A percentile compares a stretch with the other conserved stretches of the same genome.
Conservation (phyloP, 2,113 vertebrate species). For the Oxyura jamaicensis region DNA sequence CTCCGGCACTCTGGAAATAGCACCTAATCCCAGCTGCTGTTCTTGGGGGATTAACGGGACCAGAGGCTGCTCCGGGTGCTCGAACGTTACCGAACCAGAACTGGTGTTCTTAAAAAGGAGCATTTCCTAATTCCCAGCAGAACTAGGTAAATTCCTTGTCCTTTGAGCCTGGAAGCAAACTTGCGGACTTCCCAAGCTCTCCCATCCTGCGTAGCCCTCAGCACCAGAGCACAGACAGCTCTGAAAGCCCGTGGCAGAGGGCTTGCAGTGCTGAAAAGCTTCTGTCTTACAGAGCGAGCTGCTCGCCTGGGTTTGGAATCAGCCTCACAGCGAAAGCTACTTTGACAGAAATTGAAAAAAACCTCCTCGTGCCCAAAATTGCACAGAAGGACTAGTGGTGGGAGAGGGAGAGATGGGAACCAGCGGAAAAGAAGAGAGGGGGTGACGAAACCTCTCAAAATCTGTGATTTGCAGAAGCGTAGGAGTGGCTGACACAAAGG, state of each 20-base stretch:
- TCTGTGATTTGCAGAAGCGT: background rate
- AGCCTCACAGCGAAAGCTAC: background rate
- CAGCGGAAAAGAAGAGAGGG: background rate
- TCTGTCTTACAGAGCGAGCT: background rate
- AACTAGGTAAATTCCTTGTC: rapidly evolving
- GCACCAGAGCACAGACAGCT: background rate
- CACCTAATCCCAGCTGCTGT: background rate
- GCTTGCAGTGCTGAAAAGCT: background rate
- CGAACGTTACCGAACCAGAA: background rate
- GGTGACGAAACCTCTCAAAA: background rate
- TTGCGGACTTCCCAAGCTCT: rapidly evolving
- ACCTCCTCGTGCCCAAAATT: too few species aligned
- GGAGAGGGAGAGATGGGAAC: background rate
- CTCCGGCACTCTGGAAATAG: background rate
- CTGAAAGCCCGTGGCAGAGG: background rate
- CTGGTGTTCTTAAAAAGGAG: background rate
- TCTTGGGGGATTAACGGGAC: background rate
- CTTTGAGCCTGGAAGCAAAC: background rate
- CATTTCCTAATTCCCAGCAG: background rate
- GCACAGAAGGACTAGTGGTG: too few species aligned
- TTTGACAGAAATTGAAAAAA: background rate
- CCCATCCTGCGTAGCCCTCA: background rate
- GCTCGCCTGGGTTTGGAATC: background rate
- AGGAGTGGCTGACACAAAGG: rapidly evolving
- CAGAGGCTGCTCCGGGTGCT: background rate